phyloP scores from a whole-genome alignment of 2,797 vertebrate species.

The Sebastes hubbsi region DNA sequence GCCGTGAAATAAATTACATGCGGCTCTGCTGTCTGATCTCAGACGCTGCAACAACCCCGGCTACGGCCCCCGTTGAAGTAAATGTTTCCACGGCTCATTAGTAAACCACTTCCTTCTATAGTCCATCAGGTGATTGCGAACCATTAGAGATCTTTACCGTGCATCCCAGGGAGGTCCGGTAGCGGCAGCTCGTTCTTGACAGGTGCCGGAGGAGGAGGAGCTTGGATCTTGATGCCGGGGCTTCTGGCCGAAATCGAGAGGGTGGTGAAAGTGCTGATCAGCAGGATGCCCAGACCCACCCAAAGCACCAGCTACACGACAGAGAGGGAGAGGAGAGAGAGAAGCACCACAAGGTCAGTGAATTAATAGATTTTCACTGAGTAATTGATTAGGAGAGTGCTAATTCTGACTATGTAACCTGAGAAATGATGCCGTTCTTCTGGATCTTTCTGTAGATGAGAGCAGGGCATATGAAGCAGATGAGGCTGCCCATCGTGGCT shows the following conservation, averaged over 20 bases:
- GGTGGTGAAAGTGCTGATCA: conserved; percentile 94
- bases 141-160: conserved; percentile 80
- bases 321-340: not conserved
- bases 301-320: conserved; percentile 89
- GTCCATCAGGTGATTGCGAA: conserved; percentile 44
- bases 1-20: conserved; percentile 45
- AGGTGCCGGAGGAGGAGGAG: conserved; percentile 70
- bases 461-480: conserved; percentile 97
- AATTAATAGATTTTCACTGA: not conserved
- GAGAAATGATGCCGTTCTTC: conserved; percentile 88
- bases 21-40: conserved; percentile 31
- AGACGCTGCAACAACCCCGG: conserved; percentile 29
- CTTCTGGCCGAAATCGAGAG: conserved; percentile 84
- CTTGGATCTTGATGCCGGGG: conserved; percentile 56
- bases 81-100: conserved; percentile 67
- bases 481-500: conserved; percentile 98
- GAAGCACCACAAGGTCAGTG: not conserved
- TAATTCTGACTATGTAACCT: conserved; percentile 78
- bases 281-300: conserved; percentile 93
- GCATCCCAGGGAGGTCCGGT: conserved; percentile 69
- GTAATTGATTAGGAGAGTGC: not conserved
- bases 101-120: conserved; percentile 57
- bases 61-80: conserved; percentile 29
- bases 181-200: conserved; percentile 49
- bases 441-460: conserved; percentile 96